A percentile compares a stretch with the other conserved stretches of the same genome.
These are phyloP conservation scores for Notolepis coatsorum DNA, from an alignment of 2,797 vertebrate genomes.

Conservation along the genomic window DNA sequence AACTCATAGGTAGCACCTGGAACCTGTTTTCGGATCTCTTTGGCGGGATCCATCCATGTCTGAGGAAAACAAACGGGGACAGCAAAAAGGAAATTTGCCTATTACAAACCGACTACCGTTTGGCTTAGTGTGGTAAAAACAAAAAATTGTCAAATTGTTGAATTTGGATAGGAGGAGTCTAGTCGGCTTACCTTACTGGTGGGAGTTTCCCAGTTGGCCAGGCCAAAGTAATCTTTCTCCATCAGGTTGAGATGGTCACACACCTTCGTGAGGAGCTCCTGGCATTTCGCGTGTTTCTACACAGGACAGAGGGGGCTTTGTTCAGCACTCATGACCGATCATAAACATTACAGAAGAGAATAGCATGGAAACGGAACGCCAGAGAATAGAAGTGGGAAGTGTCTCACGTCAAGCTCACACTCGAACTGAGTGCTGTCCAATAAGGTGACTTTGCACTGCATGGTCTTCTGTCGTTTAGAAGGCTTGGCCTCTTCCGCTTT, in stretches of 20 bases:
- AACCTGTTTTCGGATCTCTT: slow-evolving; percentile 95
- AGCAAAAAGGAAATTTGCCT: background rate
- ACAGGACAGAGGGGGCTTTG: background rate
- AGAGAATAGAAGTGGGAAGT: background rate
- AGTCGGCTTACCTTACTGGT: slow-evolving; percentile 82
- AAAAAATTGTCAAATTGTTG: background rate
- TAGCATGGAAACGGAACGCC: background rate
- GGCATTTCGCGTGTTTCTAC: slow-evolving; percentile 95
- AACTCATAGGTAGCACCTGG: slow-evolving; percentile 91
- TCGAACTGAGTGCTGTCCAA: slow-evolving; percentile 92
- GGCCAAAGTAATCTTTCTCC: slow-evolving; percentile 96
- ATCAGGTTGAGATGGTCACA: slow-evolving; percentile 95
- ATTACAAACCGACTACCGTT: background rate
- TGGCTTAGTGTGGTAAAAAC: background rate
- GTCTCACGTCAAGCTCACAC: slow-evolving; percentile 92
- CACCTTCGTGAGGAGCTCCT: slow-evolving; percentile 92
- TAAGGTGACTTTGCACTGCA: slow-evolving; percentile 92
- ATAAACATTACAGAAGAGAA: background rate
- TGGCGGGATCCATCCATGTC: slow-evolving; percentile 94
- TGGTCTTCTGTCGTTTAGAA: slow-evolving; percentile 84
- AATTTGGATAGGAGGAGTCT: background rate
- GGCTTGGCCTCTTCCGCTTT: slow-evolving; percentile 80
- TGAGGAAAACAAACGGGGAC: slow-evolving; percentile 60
- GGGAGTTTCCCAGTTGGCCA: slow-evolving; percentile 88
- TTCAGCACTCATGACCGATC: slow-evolving; percentile 10